Conservation (phyloP, 2,888 invertebrate species). For the Oegoconia quadripuncta region DNA sequence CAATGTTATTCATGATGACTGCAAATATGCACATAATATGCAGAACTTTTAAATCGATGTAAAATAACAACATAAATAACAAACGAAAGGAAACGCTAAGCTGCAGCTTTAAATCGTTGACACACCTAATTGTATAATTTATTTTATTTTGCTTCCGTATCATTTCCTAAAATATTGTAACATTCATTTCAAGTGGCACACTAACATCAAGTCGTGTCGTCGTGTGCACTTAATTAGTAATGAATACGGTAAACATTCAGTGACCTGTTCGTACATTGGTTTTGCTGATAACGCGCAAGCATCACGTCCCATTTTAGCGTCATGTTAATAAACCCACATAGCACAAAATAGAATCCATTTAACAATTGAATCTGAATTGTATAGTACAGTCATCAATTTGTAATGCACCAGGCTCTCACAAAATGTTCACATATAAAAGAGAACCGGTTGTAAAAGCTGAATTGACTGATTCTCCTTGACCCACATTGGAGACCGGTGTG, state of each 20-base stretch:
- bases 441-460: conserved; percentile 59
- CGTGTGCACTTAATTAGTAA: conserved; percentile 8
- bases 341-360: no score
- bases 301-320: conserved; percentile 25
- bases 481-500: conserved; percentile 37
- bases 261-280: conserved; percentile 24
- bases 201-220: not conserved
- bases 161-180: no score
- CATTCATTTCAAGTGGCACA: no score
- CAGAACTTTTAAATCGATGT: no score
- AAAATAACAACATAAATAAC: no score
- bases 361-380: no score
- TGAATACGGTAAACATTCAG: conserved; percentile 31
- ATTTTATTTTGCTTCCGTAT: no score
- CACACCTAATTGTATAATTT: no score
- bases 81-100: no score
- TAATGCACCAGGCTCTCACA: conserved; percentile 22
- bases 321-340: not conserved
- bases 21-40: no score
- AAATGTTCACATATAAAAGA: conserved; percentile 28
- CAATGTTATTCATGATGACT: no score
- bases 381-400: not conserved
- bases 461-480: conserved; percentile 63
- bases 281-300: conserved; percentile 31
- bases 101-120: no score